Evolutionary conservation across 2,888 invertebrate genomes (phyloP).

Genomic region (Empis stercorea): DNA sequence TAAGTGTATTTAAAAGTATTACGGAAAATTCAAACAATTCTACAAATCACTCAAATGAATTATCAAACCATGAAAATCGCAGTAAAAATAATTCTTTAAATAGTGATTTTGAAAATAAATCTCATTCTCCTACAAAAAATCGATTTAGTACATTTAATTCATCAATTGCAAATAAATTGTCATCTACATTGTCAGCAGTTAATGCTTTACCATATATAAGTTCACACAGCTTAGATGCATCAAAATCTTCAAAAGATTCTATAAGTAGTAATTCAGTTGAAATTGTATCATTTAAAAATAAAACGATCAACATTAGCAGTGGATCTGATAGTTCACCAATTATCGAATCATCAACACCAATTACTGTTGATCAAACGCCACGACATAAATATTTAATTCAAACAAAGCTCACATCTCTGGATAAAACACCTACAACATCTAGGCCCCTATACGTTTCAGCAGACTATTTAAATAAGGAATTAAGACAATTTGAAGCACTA

Average conservation of each 20-base stretch:
- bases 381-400: slow-evolving; percentile 17
- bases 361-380: background rate
- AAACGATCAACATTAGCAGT: slow-evolving; percentile 3
- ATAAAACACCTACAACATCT: background rate
- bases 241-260: background rate
- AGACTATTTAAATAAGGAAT: slow-evolving; percentile 35
- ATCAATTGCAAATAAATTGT: slow-evolving; percentile 7
- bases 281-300: background rate
- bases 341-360: slow-evolving; percentile 12
- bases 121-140: background rate
- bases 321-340: slow-evolving; percentile 8
- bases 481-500: slow-evolving; percentile 37
- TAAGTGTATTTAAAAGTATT: background rate
- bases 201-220: too few relatives aligned
- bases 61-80: too few relatives aligned
- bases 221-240: background rate
- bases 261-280: background rate
- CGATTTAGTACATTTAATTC: slow-evolving; percentile 1
- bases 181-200: slow-evolving; percentile 9
- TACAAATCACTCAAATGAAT: background rate
- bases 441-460: slow-evolving; percentile 16
- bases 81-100: background rate
- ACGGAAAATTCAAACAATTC: background rate
- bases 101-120: background rate
- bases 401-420: slow-evolving; percentile 12